Conservation (phyloP, 2,113 vertebrate species). For the Aythya baeri region DNA sequence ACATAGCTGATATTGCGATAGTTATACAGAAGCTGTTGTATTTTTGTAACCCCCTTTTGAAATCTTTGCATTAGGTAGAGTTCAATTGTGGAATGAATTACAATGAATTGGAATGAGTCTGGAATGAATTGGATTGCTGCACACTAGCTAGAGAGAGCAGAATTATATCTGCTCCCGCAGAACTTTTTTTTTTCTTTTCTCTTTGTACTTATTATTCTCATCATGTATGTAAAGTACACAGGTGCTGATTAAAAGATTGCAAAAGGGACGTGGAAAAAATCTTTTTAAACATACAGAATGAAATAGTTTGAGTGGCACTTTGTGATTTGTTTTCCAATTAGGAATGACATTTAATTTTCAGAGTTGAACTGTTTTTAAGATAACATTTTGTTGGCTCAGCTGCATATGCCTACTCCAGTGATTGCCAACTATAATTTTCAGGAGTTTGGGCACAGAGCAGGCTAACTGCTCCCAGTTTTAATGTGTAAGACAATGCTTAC, state of each 20-base stretch:
- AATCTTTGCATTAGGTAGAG: background rate
- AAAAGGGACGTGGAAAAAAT: background rate
- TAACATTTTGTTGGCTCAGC: background rate
- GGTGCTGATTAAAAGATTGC: slow-evolving; percentile 60
- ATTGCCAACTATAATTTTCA: background rate
- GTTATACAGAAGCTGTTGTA: background rate
- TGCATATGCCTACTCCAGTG: background rate
- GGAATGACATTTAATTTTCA: slow-evolving; percentile 44
- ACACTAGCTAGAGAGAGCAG: background rate
- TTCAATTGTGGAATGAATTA: background rate
- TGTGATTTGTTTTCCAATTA: slow-evolving; percentile 55
- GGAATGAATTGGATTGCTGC: background rate
- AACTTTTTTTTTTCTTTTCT: background rate
- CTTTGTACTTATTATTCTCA: slow-evolving; percentile 14
- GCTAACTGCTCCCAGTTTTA: background rate
- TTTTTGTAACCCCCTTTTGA: background rate
- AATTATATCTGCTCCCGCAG: background rate
- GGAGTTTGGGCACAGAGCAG: background rate
- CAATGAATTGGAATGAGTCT: background rate
- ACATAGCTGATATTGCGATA: background rate
- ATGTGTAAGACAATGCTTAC: background rate
- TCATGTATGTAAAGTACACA: slow-evolving; percentile 23
- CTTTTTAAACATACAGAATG: background rate
- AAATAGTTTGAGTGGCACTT: slow-evolving; percentile 40
- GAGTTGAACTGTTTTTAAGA: slow-evolving; percentile 11